phyloP scores from a whole-genome alignment of 1,140 invertebrate species.

The Charaxes varanes region DNA sequence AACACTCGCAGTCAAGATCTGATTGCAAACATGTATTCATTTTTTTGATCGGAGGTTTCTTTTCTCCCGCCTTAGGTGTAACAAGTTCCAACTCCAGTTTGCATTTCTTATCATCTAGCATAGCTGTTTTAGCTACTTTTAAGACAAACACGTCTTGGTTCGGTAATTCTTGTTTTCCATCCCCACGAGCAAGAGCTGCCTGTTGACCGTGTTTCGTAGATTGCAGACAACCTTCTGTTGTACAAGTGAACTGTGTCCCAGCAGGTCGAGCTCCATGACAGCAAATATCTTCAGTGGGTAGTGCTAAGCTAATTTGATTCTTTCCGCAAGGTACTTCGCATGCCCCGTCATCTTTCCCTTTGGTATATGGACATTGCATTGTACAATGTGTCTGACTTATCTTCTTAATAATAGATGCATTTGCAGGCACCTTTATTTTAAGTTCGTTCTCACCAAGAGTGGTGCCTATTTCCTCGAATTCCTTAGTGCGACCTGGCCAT shows the following conservation, averaged over 20 bases:
- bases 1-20: constrained; percentile 53
- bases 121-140: constrained; percentile 65
- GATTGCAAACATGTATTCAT: constrained; percentile 44
- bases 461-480: constrained; percentile 63
- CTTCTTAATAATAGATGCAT: constrained; percentile 58
- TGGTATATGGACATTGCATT: constrained; percentile 49
- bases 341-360: constrained; percentile 29
- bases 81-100: constrained; percentile 60
- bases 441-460: constrained; percentile 55
- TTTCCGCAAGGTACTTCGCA: constrained; percentile 57
- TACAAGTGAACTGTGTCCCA: constrained; percentile 59
- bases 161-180: constrained; percentile 29
- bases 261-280: constrained; percentile 41
- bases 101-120: constrained; percentile 54
- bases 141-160: constrained; percentile 57
- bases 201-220: constrained; percentile 45
- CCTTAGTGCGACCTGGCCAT: constrained; percentile 62
- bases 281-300: constrained; percentile 48
- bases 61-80: constrained; percentile 54
- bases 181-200: constrained; percentile 35
- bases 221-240: constrained; percentile 56
- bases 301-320: constrained; percentile 56
- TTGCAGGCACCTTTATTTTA: constrained; percentile 61
- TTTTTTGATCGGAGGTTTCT: constrained; percentile 42
- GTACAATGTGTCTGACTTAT: constrained; percentile 62